Evolutionary conservation across 2,113 vertebrate species (phyloP).

Genomic region (Apodemus speciosus): DNA sequence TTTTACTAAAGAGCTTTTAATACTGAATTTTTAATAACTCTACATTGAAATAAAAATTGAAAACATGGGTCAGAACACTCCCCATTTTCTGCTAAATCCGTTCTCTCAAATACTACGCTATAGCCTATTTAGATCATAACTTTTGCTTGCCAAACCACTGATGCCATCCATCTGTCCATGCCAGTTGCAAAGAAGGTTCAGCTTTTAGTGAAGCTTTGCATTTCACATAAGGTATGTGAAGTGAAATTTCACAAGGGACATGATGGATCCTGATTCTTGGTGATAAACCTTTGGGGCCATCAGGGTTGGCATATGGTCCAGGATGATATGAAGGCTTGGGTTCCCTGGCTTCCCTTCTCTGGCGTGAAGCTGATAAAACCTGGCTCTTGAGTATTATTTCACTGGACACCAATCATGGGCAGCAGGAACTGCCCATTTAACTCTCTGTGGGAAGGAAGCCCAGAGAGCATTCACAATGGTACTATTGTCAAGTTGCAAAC

Average conservation of each 20-base stretch:
- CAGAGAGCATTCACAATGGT: conserved; percentile 94
- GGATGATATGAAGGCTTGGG: conserved; percentile 95
- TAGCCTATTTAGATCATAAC: conserved; percentile 85
- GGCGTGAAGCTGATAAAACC: conserved; percentile 96
- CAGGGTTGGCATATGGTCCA: conserved; percentile 98
- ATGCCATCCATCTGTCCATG: conserved; percentile 93
- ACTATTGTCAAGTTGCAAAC: conserved; percentile 92
- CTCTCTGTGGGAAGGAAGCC: conserved; percentile 91
- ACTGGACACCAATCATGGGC: conserved; percentile 89
- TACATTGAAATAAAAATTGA: conserved; percentile 82
- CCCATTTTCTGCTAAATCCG: conserved; percentile 79
- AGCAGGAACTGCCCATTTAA: conserved; percentile 91
- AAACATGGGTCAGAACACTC: conserved; percentile 75
- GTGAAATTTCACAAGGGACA: conserved; percentile 89
- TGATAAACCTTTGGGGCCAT: conserved; percentile 93
- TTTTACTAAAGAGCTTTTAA: conserved; percentile 60
- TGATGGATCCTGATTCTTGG: conserved; percentile 93
- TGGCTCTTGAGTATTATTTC: conserved; percentile 95
- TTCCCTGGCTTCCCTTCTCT: conserved; percentile 90
- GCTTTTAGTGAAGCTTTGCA: conserved; percentile 87
- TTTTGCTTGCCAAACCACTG: conserved; percentile 87
- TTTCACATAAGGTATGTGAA: conserved; percentile 90
- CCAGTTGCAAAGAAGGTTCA: conserved; percentile 90
- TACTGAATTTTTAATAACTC: conserved; percentile 79
- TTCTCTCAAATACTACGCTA: conserved; percentile 80